These are phyloP conservation scores for Andrena hattorfiana DNA, from an alignment of 2,888 invertebrate genomes.

Conservation along the genomic window DNA sequence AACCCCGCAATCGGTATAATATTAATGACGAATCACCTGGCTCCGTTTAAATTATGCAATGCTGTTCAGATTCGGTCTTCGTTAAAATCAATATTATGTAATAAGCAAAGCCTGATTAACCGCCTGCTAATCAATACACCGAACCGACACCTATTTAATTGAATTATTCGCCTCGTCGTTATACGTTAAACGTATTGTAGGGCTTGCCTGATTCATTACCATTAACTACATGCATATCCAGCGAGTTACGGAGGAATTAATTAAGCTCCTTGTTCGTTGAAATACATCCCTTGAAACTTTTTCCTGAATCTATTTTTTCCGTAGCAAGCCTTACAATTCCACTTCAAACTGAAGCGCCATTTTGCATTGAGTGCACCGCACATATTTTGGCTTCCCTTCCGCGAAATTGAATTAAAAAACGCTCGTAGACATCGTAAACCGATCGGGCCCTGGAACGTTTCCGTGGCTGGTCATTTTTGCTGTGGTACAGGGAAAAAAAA, in stretches of 20 bases:
- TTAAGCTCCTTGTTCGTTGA: too few relatives aligned
- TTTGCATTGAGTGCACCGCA: neutral
- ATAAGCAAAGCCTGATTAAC: slow-evolving; percentile 4
- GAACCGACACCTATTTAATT: neutral
- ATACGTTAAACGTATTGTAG: neutral
- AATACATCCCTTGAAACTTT: too few relatives aligned
- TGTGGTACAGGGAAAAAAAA: neutral
- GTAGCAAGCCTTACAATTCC: too few relatives aligned
- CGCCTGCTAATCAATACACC: neutral
- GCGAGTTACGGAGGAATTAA: too few relatives aligned
- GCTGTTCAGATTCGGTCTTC: neutral
- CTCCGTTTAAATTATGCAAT: slow-evolving; percentile 1
- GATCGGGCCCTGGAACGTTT: neutral
- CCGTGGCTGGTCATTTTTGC: slow-evolving; percentile 19
- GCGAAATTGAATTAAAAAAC: neutral
- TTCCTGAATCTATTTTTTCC: too few relatives aligned
- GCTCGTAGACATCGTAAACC: neutral
- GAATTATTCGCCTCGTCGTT: neutral
- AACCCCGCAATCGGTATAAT: neutral
- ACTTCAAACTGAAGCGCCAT: too few relatives aligned
- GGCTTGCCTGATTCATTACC: neutral
- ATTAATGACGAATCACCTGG: neutral
- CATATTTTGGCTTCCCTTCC: neutral
- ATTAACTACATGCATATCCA: neutral
- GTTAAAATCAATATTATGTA: slow-evolving; percentile 8